These are phyloP conservation scores for Phrynocephalus versicolor DNA, from an alignment of 2,113 vertebrate genomes.

Conservation along the genomic window DNA sequence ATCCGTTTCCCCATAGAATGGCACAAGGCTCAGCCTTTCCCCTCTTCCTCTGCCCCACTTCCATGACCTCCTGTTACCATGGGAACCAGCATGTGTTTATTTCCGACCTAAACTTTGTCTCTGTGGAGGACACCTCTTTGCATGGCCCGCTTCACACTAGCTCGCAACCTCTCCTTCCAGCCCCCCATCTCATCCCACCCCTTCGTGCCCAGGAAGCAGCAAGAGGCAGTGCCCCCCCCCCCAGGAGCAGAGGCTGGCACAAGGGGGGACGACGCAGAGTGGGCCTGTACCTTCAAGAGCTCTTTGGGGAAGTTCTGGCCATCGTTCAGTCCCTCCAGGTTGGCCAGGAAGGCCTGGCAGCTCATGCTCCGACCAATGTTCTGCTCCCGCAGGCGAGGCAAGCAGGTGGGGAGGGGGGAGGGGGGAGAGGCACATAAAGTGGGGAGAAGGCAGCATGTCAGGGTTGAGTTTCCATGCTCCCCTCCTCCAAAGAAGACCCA, in stretches of 20 bases:
- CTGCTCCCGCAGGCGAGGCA: conserved; percentile 59
- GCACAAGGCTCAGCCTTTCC: background rate
- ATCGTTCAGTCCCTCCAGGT: conserved; percentile 85
- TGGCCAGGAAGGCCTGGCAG: conserved; percentile 82
- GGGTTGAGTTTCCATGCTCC: too few relatives aligned
- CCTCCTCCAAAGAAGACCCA: background rate
- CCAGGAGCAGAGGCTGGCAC: too few relatives aligned
- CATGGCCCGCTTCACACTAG: too few relatives aligned
- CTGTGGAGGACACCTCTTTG: too few relatives aligned
- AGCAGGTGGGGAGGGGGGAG: background rate
- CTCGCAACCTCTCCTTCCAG: too few relatives aligned
- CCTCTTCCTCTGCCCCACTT: background rate
- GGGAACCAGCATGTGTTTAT: too few relatives aligned
- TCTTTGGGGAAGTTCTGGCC: conserved; percentile 85
- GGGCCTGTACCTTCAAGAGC: conserved; percentile 80
- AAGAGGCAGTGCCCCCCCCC: too few relatives aligned
- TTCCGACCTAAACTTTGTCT: too few relatives aligned
- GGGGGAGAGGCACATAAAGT: background rate
- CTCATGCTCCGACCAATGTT: conserved; percentile 91
- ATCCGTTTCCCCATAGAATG: background rate
- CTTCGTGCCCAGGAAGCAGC: too few relatives aligned
- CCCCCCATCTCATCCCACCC: too few relatives aligned
- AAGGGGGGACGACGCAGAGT: too few relatives aligned
- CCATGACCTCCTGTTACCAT: too few relatives aligned
- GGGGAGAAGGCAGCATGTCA: background rate